These are phyloP conservation scores for Tetrapedia diversipes DNA, from an alignment of 2,888 invertebrate species.

Conservation along the genomic window DNA sequence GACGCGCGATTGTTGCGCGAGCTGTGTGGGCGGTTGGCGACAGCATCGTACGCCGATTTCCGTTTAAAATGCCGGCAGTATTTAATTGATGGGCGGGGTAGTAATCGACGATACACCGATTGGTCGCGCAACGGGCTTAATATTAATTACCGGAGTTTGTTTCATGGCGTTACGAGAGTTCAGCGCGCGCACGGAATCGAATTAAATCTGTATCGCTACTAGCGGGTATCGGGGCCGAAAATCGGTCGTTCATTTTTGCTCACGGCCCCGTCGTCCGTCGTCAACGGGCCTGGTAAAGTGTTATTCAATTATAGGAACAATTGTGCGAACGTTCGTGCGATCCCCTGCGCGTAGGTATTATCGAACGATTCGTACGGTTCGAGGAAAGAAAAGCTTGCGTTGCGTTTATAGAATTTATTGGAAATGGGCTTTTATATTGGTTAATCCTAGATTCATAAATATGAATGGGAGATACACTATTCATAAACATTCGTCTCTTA, in stretches of 20 bases:
- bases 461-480: too few relatives aligned
- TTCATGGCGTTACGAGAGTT: slow-evolving; percentile 28
- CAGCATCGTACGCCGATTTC: slow-evolving; percentile 31
- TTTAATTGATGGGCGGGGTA: slow-evolving; percentile 53
- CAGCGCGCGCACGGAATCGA: slow-evolving; percentile 30
- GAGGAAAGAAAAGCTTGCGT: too few relatives aligned
- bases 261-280: neutral
- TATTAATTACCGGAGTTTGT: slow-evolving; percentile 56
- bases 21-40: slow-evolving; percentile 18
- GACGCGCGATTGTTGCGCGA: neutral
- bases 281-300: neutral
- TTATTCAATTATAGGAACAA: slow-evolving; percentile 21
- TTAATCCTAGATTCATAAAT: too few relatives aligned
- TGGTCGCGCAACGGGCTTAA: slow-evolving; percentile 48
- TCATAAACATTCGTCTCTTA: too few relatives aligned
- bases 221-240: too few relatives aligned
- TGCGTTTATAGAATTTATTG: too few relatives aligned
- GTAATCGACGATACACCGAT: slow-evolving; percentile 48
- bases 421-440: too few relatives aligned
- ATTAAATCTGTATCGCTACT: slow-evolving; percentile 43
- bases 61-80: slow-evolving; percentile 45
- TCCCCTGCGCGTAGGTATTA: too few relatives aligned
- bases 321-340: too few relatives aligned
- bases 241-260: slow-evolving; percentile 9
- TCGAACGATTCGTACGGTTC: too few relatives aligned